These are phyloP conservation scores for Eptesicus fuscus DNA, from an alignment of 2,113 vertebrate genomes.

Conservation along the genomic window DNA sequence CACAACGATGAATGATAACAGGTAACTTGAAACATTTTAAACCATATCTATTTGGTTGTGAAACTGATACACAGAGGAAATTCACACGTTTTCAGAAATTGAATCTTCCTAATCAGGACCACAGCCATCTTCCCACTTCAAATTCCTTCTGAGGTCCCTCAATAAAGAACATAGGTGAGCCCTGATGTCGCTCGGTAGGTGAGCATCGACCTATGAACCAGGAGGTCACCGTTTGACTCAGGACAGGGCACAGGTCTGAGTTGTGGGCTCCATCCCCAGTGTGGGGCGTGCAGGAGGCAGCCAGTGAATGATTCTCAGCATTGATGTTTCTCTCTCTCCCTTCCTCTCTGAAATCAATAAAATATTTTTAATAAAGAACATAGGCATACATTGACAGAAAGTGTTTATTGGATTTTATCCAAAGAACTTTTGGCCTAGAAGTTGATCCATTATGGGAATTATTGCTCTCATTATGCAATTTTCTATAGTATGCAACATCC, in stretches of 20 bases:
- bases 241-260: too few species aligned
- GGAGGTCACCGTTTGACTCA: too few species aligned
- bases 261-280: too few species aligned
- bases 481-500: background rate
- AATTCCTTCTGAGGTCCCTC: background rate
- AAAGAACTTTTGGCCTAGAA: background rate
- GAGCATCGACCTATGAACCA: too few species aligned
- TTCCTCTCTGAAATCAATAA: too few species aligned
- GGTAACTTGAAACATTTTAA: background rate
- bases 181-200: background rate
- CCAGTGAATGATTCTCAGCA: too few species aligned
- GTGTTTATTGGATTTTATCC: background rate
- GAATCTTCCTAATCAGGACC: background rate
- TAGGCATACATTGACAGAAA: background rate
- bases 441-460: background rate
- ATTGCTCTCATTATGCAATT: background rate
- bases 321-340: too few species aligned
- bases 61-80: background rate
- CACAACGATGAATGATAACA: background rate
- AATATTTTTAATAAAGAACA: too few species aligned
- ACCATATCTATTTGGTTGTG: background rate
- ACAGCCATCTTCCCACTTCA: background rate
- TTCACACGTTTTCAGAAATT: background rate
- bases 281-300: too few species aligned
- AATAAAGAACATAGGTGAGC: background rate